Evolutionary conservation across 2,888 invertebrate species (phyloP), one percentile per base, ranked within the genome.

Genomic region (Lepeophtheirus nordmannii): DNA sequence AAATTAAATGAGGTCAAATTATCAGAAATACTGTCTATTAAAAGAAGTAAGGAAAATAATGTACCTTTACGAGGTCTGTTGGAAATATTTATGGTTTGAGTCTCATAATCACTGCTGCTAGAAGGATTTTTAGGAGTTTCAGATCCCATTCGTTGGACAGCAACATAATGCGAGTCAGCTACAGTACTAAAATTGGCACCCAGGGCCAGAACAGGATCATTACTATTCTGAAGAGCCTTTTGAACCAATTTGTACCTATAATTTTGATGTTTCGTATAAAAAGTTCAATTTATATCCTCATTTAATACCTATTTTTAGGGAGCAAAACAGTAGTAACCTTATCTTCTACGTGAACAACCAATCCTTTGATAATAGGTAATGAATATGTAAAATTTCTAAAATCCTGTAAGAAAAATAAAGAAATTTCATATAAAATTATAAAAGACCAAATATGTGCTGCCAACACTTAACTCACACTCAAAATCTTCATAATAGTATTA

Each of bases 131-230:
- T 22, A 30, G 60, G 17, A 62, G 82, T 82, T n/a, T 66, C 65
- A 22, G 37, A 66, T 17, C 37, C 60, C 37, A 71, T 71, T 73
- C 85, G 84, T 74, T 91, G 89, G 72, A 89, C 85, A 74, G 89
- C 89, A 22, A 89, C 88, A 68, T 91, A 79, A 77, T 90, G 89
- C 0, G 89, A 87, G 74, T 91, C 90, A 1, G 89, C 88, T 67
- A 81, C 78, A 30, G 81, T 78, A 67, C 86, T 86, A 73, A 90
- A 86, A 73, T 85, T 86, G 0, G 86, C 85, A 1, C 85, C 87
- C 73, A 89, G 83, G 0, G 89, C 87, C 72, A 91, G 76, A 68
- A 90, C 87, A 72, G 89, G 86, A 72, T 88, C 87, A 73, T 86
- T 86, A 20, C 86, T 85, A 76, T 85, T 85, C 70, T 83, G 85